phyloP scores from a whole-genome alignment of 2,797 vertebrate species.

The Bryconaethiops microstoma region DNA sequence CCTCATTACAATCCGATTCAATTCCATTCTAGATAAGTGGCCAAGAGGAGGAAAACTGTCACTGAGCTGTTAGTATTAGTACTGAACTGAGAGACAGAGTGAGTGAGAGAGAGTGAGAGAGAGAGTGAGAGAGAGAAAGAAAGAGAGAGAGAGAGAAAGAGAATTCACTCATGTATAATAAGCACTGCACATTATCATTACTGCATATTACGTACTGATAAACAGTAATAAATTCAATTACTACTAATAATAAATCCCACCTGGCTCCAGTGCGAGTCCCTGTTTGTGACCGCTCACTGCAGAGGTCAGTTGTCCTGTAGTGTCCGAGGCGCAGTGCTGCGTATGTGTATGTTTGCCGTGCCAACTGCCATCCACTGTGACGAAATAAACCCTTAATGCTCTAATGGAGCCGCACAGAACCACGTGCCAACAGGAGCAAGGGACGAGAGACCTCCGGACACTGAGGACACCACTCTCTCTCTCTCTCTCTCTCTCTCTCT shows the following conservation, averaged over 20 bases:
- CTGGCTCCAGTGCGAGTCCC: conserved; percentile 11
- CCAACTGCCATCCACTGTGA: conserved; percentile 53
- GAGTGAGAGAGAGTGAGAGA: conserved; percentile 6
- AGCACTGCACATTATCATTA: background rate
- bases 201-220: background rate
- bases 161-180: background rate
- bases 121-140: conserved; percentile 18
- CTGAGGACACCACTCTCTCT: conserved; percentile 44
- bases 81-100: background rate
- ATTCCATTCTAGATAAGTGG: conserved; percentile 20
- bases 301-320: conserved; percentile 22
- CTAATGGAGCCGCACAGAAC: conserved; percentile 66
- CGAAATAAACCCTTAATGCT: conserved; percentile 63
- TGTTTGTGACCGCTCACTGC: conserved; percentile 9
- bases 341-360: conserved; percentile 20
- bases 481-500: conserved; percentile 23
- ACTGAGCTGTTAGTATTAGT: conserved; percentile 10
- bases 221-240: too few relatives aligned
- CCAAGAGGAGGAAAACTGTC: background rate
- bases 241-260: conserved; percentile 10
- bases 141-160: conserved; percentile 13
- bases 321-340: background rate
- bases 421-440: conserved; percentile 59
- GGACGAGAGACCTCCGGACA: conserved; percentile 59
- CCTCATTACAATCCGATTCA: conserved; percentile 52